Conservation (phyloP, 2,888 invertebrate species). For the Microplitis manilae region DNA sequence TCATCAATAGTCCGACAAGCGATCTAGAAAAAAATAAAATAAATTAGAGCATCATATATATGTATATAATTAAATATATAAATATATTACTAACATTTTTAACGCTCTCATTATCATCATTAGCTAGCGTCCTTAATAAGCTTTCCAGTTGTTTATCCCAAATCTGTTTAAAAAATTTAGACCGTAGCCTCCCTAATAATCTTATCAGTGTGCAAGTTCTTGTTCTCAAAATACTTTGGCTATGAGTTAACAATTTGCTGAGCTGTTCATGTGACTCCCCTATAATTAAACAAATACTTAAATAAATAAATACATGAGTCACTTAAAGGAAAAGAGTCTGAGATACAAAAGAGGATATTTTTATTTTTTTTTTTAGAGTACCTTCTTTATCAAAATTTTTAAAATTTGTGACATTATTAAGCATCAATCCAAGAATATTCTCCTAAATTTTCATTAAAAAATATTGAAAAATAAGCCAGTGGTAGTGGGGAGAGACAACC, state of each 20-base stretch:
- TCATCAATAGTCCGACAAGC: constrained; percentile 75
- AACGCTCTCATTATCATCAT: constrained; percentile 76
- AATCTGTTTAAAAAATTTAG: constrained; percentile 77
- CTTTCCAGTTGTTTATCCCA: constrained; percentile 78
- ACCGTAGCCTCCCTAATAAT: constrained; percentile 79
- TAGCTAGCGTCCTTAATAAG: constrained; percentile 76
- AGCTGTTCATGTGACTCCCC: constrained; percentile 53
- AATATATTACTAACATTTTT: constrained; percentile 67
- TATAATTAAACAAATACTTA: constrained; percentile 33
- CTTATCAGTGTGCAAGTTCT: constrained; percentile 82
- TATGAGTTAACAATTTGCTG: constrained; percentile 64
- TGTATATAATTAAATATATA: neutral
- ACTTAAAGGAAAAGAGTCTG: neutral
- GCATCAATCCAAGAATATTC: no score
- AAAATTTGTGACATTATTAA: no score
- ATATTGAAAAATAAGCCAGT: no score
- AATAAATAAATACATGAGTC: neutral
- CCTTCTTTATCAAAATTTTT: no score
- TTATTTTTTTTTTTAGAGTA: no score
- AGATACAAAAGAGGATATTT: no score
- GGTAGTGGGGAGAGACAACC: no score
- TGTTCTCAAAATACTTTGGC: constrained; percentile 71
- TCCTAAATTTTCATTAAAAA: no score
- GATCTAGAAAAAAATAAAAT: constrained; percentile 65
- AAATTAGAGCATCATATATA: constrained; percentile 20